Evolutionary conservation across 1,140 invertebrate genomes (phyloP), one percentile per base, ranked within the genome.

Genomic region (Eciton burchellii): DNA sequence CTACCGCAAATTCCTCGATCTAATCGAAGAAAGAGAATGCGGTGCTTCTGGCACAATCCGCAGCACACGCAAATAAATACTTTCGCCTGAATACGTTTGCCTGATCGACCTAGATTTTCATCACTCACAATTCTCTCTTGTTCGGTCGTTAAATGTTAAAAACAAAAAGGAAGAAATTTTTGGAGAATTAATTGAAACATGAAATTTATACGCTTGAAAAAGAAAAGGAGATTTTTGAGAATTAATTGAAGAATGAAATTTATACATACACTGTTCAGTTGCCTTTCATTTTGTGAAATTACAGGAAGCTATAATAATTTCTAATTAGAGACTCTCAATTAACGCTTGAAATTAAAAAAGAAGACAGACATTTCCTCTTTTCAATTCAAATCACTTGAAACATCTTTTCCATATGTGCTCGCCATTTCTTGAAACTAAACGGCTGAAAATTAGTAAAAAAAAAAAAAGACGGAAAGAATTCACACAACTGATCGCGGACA

Each of bases 41-140:
- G 9, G 9, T 43, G 35, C 16, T 24, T 71, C 35, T 21, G 68
- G 19, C 68, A 56, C 19, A 12, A 56, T 59, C 41, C 41, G 3
- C 41, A 3, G 24, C 26, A 16, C 6, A 73, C 1, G 12, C 43
- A 47, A 65, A 21, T 76, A 77, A 77, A 77, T n/a, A n/a, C 21
- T 57, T 56, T 68, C 62, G 35, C 35, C 0, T 26, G n/a, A 63
- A 49, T 29, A 6, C 21, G 6, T 66, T 77, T 29, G 24, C 47
- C 3, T 24, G 29, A 62, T n/a, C 24, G 57, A 52, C 49, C n/a
- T 52, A 11, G 49, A 74, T 35, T 74, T 47, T 74, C 19, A 62
- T 21, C 29, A 45, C 26, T 8, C 21, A 35, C 43, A 12, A 19
- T 49, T 21, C 12, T 19, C 16, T 6, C 70, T 43, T 43, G 35